Evolutionary conservation across 2,797 vertebrate species (phyloP).

Genomic region (Melanotaenia maccullochi): DNA sequence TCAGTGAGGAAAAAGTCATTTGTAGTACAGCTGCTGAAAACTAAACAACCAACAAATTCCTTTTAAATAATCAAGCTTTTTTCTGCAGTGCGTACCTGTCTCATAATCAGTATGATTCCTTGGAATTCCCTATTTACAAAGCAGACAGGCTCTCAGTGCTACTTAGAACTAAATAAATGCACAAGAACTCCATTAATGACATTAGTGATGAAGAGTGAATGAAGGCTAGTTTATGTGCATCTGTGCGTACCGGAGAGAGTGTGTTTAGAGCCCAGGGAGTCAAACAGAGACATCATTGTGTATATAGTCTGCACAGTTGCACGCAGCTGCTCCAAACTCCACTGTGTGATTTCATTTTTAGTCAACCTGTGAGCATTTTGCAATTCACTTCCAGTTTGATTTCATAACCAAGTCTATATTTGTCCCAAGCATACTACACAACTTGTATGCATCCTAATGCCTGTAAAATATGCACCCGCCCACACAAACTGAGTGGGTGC

Average conservation of each 20-base stretch:
- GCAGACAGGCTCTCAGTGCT: conserved; percentile 1
- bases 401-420: conserved; percentile 74
- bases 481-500: conserved; percentile 71
- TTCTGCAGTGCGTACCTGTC: conserved; percentile 3
- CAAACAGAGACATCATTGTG: conserved; percentile 66
- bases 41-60: conserved; percentile 28
- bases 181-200: conserved; percentile 19
- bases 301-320: conserved; percentile 12
- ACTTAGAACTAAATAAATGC: conserved; percentile 2
- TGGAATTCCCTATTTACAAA: conserved; percentile 23
- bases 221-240: conserved; percentile 28
- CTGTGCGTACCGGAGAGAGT: conserved; percentile 47
- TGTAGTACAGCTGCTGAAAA: conserved; percentile 4
- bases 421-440: conserved; percentile 52
- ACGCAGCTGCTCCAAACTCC: conserved; percentile 28
- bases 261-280: conserved; percentile 40
- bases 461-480: conserved; percentile 70
- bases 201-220: conserved; percentile 28
- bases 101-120: conserved; percentile 15
- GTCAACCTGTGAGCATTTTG: conserved; percentile 20
- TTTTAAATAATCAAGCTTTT: conserved; percentile 7
- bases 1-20: not conserved
- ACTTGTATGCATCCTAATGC: conserved; percentile 65
- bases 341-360: conserved; percentile 5
- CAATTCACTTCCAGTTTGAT: conserved; percentile 42